Evolutionary conservation across 2,797 vertebrate species (phyloP).

Genomic region (Aulostomus chinensis): DNA sequence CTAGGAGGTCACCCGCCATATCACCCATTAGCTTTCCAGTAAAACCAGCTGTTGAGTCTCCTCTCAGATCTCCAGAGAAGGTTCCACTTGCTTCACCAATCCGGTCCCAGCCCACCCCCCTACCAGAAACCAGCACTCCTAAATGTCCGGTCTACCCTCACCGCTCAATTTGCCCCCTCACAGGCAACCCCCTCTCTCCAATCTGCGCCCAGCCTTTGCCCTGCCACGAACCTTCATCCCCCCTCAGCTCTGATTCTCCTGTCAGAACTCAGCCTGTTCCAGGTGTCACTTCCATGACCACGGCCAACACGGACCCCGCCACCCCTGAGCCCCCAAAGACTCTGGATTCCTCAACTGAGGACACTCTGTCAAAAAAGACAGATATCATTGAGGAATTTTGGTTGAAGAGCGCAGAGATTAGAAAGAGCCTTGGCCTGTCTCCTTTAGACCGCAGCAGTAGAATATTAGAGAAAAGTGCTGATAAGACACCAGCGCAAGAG

Average conservation of each 20-base stretch:
- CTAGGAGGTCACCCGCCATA: conserved; percentile 8
- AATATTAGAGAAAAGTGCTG: conserved; percentile 73
- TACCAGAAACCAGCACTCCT: conserved; percentile 79
- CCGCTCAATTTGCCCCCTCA: conserved; percentile 71
- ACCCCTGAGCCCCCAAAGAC: conserved; percentile 58
- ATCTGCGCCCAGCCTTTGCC: conserved; percentile 92
- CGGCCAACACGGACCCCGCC: conserved; percentile 70
- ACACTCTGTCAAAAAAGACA: conserved; percentile 81
- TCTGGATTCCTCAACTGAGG: conserved; percentile 74
- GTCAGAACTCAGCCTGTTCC: conserved; percentile 89
- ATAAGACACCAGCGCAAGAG: conserved; percentile 56
- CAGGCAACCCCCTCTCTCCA: conserved; percentile 82
- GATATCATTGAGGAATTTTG: conserved; percentile 97
- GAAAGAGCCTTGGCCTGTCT: conserved; percentile 90
- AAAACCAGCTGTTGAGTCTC: conserved; percentile 2
- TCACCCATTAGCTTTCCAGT: conserved; percentile 42
- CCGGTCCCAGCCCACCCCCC: conserved; percentile 83
- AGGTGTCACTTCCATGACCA: conserved; percentile 87
- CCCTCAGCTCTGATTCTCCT: conserved; percentile 82
- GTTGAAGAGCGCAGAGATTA: conserved; percentile 94
- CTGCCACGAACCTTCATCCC: conserved; percentile 84
- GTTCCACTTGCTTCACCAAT: conserved; percentile 74
- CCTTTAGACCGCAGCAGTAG: conserved; percentile 87
- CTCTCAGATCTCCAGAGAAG: conserved; percentile 56
- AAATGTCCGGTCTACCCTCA: conserved; percentile 74